These are phyloP conservation scores for Limosa lapponica DNA, from an alignment of 2,797 vertebrate species.

Conservation along the genomic window DNA sequence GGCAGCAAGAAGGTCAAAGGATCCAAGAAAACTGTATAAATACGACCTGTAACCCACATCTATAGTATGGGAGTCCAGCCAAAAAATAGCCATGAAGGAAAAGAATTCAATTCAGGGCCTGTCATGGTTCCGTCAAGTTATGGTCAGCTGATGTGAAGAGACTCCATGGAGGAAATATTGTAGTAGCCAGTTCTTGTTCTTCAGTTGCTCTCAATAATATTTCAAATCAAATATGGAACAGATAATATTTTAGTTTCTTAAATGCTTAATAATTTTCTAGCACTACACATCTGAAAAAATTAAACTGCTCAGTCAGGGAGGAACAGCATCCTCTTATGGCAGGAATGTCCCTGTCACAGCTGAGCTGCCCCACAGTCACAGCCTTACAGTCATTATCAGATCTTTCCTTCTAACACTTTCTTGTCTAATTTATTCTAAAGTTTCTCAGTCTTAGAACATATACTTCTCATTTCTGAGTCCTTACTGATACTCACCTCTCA, in stretches of 20 bases:
- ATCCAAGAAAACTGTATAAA: neutral
- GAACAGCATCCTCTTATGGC: neutral
- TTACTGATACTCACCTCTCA: neutral
- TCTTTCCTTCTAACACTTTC: neutral
- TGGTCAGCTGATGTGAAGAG: neutral
- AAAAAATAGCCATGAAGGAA: neutral
- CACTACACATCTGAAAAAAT: neutral
- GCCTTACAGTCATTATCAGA: neutral
- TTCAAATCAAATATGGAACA: neutral
- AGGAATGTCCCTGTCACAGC: neutral
- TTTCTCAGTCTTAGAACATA: neutral
- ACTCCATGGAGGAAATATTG: neutral
- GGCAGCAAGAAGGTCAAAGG: neutral
- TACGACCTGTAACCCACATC: neutral
- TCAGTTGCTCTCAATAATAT: neutral
- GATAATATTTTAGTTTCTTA: neutral
- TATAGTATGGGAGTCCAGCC: neutral
- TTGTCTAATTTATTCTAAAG: neutral
- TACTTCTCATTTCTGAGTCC: neutral
- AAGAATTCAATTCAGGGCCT: neutral
- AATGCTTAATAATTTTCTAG: neutral
- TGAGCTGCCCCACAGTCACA: neutral
- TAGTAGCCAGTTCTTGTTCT: neutral
- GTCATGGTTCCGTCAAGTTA: neutral
- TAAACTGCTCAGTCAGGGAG: neutral